phyloP scores from a whole-genome alignment of 2,113 vertebrate species.

The Malurus melanocephalus region DNA sequence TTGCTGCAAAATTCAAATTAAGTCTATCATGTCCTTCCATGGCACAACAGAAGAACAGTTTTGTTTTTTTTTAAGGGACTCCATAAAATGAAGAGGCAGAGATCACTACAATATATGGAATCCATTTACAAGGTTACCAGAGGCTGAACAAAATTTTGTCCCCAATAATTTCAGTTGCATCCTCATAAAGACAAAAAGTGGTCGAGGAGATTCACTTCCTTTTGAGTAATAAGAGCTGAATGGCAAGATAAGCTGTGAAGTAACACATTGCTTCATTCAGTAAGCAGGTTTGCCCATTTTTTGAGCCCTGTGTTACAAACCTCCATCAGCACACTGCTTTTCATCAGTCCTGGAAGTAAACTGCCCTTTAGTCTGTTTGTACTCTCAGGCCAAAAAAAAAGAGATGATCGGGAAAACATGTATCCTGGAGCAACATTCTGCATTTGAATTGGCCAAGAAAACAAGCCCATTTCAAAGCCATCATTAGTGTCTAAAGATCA shows the following conservation, averaged over 20 bases:
- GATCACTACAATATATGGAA: background rate
- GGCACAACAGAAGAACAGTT: background rate
- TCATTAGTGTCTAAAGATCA: background rate
- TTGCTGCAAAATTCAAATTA: background rate
- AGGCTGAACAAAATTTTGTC: background rate
- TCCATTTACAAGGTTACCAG: background rate
- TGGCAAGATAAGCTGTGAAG: background rate
- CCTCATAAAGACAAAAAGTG: background rate
- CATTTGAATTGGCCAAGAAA: background rate
- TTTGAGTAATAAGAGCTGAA: background rate
- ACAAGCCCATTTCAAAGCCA: conserved; percentile 7
- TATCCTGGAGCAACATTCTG: conserved; percentile 17
- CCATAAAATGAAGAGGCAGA: background rate
- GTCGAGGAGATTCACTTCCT: background rate
- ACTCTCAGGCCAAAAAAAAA: background rate
- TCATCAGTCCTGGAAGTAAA: conserved; percentile 1
- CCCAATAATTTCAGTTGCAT: background rate
- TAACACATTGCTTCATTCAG: background rate
- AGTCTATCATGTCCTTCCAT: background rate
- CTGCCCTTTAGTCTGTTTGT: background rate
- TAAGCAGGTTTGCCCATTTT: background rate
- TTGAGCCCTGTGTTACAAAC: conserved; percentile 11
- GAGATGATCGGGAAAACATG: background rate
- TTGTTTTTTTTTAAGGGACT: background rate
- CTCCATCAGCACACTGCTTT: background rate